Percentiles rank a stretch among this genome's conserved stretches.
These are phyloP conservation scores for Hyperoplus lanceolatus DNA, from an alignment of 2,797 vertebrate species.

Conservation along the genomic window DNA sequence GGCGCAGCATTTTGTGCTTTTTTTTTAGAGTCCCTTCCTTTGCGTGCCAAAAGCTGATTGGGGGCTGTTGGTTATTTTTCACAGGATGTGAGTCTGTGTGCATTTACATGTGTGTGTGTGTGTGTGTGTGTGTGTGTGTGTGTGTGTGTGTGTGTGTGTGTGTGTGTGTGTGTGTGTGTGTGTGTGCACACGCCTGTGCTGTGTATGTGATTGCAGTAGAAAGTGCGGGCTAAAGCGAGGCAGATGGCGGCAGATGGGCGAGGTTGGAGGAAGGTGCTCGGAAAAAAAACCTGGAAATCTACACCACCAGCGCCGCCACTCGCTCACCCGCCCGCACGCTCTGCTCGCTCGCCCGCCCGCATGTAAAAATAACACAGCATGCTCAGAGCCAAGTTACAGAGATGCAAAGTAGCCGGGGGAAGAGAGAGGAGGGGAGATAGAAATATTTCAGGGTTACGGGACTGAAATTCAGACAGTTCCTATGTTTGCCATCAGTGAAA, in stretches of 20 bases:
- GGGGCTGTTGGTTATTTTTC: constrained; percentile 99
- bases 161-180: constrained; percentile 44
- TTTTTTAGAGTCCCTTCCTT: constrained; percentile 87
- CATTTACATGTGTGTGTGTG: constrained; percentile 39
- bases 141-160: constrained; percentile 19
- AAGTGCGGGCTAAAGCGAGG: constrained; percentile 99
- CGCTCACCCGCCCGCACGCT: constrained; percentile 78
- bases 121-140: constrained; percentile 85
- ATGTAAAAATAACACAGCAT: constrained; percentile 98
- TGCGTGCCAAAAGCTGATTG: constrained; percentile 98
- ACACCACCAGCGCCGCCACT: constrained; percentile 88
- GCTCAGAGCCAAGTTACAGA: constrained; percentile 93
- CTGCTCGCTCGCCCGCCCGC: constrained; percentile 84
- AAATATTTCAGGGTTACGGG: constrained; percentile 80
- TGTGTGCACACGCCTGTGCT: constrained; percentile 22
- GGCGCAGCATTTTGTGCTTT: constrained; percentile 93
- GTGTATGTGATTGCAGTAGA: constrained; percentile 96
- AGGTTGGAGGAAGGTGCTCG: constrained; percentile 99
- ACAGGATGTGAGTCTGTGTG: constrained; percentile 89
- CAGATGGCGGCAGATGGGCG: constrained; percentile 99
- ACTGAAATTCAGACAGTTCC: constrained; percentile 75
- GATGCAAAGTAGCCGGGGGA: constrained; percentile 90
- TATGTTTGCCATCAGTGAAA: constrained; percentile 67
- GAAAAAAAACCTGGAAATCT: constrained; percentile 96
- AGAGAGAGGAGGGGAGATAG: constrained; percentile 75